phyloP scores from a whole-genome alignment of 2,113 vertebrate genomes.

The Periophthalmus modestus region DNA sequence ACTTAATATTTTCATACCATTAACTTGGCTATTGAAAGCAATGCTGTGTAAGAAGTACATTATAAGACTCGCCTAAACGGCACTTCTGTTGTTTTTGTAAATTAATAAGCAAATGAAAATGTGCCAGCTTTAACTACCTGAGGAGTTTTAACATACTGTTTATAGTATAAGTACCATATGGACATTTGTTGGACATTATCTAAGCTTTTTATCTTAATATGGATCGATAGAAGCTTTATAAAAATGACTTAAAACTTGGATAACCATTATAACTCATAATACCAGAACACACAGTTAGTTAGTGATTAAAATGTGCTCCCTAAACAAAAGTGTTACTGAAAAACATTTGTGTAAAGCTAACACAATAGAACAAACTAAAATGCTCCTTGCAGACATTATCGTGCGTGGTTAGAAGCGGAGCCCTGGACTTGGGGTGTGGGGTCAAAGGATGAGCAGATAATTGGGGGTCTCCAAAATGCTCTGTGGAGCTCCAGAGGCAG shows the following conservation, averaged over 20 bases:
- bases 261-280: too few species aligned
- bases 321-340: neutral
- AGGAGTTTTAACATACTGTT: neutral
- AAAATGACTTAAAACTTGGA: too few species aligned
- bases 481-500: neutral
- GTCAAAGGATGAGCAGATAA: conserved; percentile 10
- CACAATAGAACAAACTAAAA: neutral
- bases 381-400: neutral
- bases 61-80: too few species aligned
- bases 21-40: too few species aligned
- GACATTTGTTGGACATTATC: too few species aligned
- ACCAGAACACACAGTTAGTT: too few species aligned
- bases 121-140: neutral
- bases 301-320: too few species aligned
- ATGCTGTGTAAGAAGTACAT: too few species aligned
- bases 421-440: neutral
- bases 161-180: too few species aligned
- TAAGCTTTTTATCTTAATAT: too few species aligned
- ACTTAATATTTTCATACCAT: too few species aligned
- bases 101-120: neutral
- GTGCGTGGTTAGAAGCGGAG: neutral
- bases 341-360: neutral
- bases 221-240: too few species aligned
- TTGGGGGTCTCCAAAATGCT: conserved; percentile 1
- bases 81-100: neutral